Evolutionary conservation across 2,113 vertebrate genomes (phyloP).

Genomic region (Brachionichthys hirsutus): DNA sequence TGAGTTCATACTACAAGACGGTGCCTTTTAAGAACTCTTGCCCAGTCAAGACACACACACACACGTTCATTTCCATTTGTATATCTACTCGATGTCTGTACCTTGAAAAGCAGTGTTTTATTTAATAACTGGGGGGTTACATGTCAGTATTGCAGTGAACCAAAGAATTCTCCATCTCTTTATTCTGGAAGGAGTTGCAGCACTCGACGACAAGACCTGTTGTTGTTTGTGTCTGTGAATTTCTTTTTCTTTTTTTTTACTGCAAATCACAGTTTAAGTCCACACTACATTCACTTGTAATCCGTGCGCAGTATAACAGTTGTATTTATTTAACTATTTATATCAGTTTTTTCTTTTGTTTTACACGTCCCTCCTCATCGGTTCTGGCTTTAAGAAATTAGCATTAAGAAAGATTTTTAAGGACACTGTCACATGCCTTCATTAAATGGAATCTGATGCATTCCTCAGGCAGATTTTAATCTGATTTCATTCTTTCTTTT

Average conservation of each 20-base stretch:
- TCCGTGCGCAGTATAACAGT: constrained; percentile 41
- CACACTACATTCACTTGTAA: constrained; percentile 62
- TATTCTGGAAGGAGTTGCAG: constrained; percentile 22
- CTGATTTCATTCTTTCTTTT: constrained; percentile 15
- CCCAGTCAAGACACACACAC: neutral
- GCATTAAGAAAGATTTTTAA: neutral
- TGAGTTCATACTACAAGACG: neutral
- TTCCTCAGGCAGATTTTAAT: no score
- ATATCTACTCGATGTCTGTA: neutral
- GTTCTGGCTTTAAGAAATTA: neutral
- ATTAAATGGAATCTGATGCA: no score
- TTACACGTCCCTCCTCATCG: neutral
- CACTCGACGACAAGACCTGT: constrained; percentile 45
- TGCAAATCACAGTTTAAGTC: constrained; percentile 23
- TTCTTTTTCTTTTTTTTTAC: constrained; percentile 13
- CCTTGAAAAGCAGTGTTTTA: constrained; percentile 56
- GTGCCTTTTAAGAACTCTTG: constrained; percentile 18
- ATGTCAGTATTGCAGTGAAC: constrained; percentile 65
- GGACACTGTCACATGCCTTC: constrained; percentile 49
- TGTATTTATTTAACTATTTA: constrained; percentile 75
- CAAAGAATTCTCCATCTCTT: constrained; percentile 34
- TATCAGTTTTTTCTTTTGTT: constrained; percentile 23
- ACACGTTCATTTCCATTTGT: neutral
- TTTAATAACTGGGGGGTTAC: constrained; percentile 19
- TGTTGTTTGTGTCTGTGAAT: constrained; percentile 6